Conservation (phyloP, 1,140 invertebrate genomes). For the Eciton burchellii region DNA sequence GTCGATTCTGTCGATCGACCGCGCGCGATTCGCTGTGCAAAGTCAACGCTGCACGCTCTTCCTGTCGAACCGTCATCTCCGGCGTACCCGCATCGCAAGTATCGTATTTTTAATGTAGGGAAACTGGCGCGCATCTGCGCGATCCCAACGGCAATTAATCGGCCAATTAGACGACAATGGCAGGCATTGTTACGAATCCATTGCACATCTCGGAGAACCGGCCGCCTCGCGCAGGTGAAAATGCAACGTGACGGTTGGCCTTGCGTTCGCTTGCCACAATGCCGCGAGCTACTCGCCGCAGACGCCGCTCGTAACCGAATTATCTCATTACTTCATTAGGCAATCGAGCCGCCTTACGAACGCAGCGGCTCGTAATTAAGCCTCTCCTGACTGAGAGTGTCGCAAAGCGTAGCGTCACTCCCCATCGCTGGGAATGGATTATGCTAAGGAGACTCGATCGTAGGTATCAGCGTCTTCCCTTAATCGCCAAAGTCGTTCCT, state of each 20-base stretch:
- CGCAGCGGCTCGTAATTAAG: constrained; percentile 56
- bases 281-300: not conserved
- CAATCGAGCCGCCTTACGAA: constrained; percentile 23
- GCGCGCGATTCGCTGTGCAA: not conserved
- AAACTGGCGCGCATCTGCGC: not conserved
- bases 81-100: too few species aligned
- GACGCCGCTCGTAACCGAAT: constrained; percentile 57
- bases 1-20: not conserved
- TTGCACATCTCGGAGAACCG: not conserved
- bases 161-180: constrained; percentile 15
- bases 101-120: not conserved
- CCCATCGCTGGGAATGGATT: too few species aligned
- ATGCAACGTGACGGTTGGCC: constrained; percentile 34
- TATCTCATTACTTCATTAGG: constrained; percentile 69
- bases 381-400: constrained; percentile 33
- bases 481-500: constrained; percentile 11
- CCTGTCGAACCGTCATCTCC: not conserved
- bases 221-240: constrained; percentile 54
- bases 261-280: constrained; percentile 60
- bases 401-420: constrained; percentile 33
- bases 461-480: constrained; percentile 51
- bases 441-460: too few species aligned
- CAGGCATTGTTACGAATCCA: constrained; percentile 46
- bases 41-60: not conserved
- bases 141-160: constrained; percentile 19